Evolutionary conservation across 2,888 invertebrate species (phyloP), one percentile per base, ranked within the genome.

Genomic region (Tenodera sinensis): DNA sequence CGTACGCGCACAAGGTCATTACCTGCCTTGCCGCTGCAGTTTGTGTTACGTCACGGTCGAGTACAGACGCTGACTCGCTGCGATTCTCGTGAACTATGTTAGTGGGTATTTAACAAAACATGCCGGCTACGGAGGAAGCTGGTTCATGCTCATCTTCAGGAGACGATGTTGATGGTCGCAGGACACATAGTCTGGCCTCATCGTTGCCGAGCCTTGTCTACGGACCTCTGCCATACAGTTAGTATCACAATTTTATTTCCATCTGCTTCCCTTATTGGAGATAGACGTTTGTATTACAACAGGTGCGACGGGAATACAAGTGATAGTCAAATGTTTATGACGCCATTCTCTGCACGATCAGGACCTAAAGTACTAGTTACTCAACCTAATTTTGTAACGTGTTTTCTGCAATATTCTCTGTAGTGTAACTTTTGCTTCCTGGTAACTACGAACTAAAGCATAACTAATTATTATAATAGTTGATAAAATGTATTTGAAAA

Each of bases 201-300:
- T 95, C 95, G 92, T 95, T 96, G 93, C 96, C 97, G 90, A 30
- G 82, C 8, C 95, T 96, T 92, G 95, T 97, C 91, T 97, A 96
- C 93, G 96, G 96, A 91, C 96, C 96, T 91, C 94, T 95, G 91
- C 96, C 96, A 90, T 96, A 96, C 94, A 97, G 97, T 97, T 95
- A 96, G 96, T 96, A 95, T 92, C 15, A 15, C 34, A 4, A 6
- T 34, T 2, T 34, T 0, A n/a, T n/a, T n/a, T n/a, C n/a, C n/a
- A n/a, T n/a, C n/a, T n/a, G n/a, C n/a, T n/a, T n/a, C n/a, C n/a
- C n/a, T n/a, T n/a, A n/a, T n/a, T n/a, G n/a, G n/a, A n/a, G n/a
- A n/a, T n/a, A n/a, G n/a, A n/a, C n/a, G n/a, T n/a, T 30, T 30
- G 30, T 30, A 30, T 30, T 30, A 30, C 30, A 30, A 30, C n/a